Evolutionary conservation across 2,797 vertebrate genomes (phyloP).

Genomic region (Glyptemys insculpta): DNA sequence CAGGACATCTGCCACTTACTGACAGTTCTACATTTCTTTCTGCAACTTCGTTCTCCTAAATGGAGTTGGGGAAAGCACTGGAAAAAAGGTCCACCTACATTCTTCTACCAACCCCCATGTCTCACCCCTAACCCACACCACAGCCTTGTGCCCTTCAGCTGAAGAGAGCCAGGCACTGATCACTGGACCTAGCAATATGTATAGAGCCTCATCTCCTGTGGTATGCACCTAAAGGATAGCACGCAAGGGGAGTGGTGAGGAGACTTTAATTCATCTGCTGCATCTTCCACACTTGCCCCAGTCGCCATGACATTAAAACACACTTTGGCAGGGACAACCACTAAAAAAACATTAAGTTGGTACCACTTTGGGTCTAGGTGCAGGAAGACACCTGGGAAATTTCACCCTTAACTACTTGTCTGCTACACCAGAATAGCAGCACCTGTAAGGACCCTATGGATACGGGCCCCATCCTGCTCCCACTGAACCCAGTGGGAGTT

Average conservation of each 20-base stretch:
- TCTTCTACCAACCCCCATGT: background rate
- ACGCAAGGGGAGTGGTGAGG: background rate
- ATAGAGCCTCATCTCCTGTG: background rate
- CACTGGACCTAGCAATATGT: background rate
- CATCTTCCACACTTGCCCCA: constrained; percentile 2
- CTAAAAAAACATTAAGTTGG: constrained; percentile 41
- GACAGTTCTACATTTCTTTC: background rate
- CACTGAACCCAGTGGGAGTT: rapidly evolving
- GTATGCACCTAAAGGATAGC: background rate
- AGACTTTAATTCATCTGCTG: background rate
- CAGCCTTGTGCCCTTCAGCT: background rate
- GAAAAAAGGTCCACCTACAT: background rate
- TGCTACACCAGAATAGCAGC: background rate
- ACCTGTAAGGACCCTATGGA: background rate
- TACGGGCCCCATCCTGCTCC: background rate
- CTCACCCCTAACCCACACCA: background rate
- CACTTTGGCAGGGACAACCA: background rate
- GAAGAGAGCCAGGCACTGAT: rapidly evolving
- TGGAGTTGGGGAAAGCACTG: background rate
- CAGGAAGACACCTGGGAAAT: constrained; percentile 61
- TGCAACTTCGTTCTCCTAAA: background rate
- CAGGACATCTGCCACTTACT: background rate
- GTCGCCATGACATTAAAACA: constrained; percentile 47
- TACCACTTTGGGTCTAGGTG: constrained; percentile 29
- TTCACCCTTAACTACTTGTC: constrained; percentile 27